These are phyloP conservation scores for Centropyge bicolor DNA, from an alignment of 2,797 vertebrate species.

Conservation along the genomic window DNA sequence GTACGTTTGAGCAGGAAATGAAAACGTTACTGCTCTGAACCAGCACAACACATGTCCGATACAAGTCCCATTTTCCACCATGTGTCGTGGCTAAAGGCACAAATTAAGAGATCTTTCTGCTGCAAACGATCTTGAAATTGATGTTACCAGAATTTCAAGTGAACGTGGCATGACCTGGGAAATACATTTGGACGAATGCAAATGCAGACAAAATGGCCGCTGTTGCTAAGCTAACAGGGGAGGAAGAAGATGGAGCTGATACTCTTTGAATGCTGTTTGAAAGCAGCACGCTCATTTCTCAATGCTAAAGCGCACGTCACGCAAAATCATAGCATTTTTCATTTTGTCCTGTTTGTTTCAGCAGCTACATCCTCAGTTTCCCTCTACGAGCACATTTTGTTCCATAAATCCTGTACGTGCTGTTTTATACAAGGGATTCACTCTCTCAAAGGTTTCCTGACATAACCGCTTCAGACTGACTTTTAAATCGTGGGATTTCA, in stretches of 20 bases:
- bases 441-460: conserved; percentile 29
- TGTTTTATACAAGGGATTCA: conserved; percentile 14
- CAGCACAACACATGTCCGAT: conserved; percentile 37
- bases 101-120: conserved; percentile 46
- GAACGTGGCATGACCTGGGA: conserved; percentile 50
- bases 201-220: conserved; percentile 87
- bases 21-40: conserved; percentile 54
- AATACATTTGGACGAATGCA: conserved; percentile 57
- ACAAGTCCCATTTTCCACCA: conserved; percentile 19
- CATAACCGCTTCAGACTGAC: conserved; percentile 22
- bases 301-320: neutral
- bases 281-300: conserved; percentile 34
- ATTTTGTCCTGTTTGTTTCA: conserved; percentile 2
- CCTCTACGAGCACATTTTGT: neutral
- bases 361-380: neutral
- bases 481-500: conserved; percentile 23
- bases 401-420: neutral
- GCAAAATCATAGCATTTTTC: neutral
- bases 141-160: conserved; percentile 35
- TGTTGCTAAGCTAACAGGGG: conserved; percentile 78
- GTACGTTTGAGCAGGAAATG: conserved; percentile 67
- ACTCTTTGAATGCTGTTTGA: conserved; percentile 52
- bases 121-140: conserved; percentile 17
- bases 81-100: conserved; percentile 28
- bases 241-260: conserved; percentile 77